Percentiles rank a stretch among this genome's conserved stretches.
Conservation (phyloP, 2,113 vertebrate species). For the Nasalis larvatus region DNA sequence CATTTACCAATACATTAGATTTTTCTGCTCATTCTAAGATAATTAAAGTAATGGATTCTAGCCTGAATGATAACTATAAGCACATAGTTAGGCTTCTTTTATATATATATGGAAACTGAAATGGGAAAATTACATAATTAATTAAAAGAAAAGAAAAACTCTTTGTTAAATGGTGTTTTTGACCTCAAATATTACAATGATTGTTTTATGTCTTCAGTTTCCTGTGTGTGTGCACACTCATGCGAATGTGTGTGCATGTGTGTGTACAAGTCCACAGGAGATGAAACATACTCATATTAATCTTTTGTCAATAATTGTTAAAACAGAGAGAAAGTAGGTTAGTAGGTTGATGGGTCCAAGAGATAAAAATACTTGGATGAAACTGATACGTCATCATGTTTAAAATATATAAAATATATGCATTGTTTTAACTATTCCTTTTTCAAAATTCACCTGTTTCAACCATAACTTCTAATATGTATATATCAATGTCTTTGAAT, state of each 20-base stretch:
- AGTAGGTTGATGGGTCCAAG: neutral
- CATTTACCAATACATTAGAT: slow-evolving; percentile 2
- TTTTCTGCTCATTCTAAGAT: slow-evolving; percentile 56
- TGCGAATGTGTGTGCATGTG: neutral
- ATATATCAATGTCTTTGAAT: neutral
- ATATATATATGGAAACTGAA: neutral
- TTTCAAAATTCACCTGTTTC: neutral
- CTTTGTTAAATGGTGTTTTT: slow-evolving; percentile 38
- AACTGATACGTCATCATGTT: neutral
- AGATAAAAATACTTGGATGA: neutral
- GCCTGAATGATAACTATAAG: slow-evolving; percentile 39
- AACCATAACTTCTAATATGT: neutral
- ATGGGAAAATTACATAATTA: slow-evolving; percentile 27
- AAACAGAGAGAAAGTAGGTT: neutral
- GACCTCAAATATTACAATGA: neutral
- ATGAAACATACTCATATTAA: neutral
- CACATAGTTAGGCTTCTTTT: neutral
- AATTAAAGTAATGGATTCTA: slow-evolving; percentile 71
- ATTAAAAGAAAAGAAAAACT: slow-evolving; percentile 45
- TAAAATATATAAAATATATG: neutral
- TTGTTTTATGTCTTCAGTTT: neutral
- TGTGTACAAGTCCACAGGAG: neutral
- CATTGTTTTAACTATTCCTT: neutral
- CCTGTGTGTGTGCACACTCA: neutral
- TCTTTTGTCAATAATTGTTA: neutral